Evolutionary conservation across 2,888 invertebrate species (phyloP).

Genomic region (Lordiphosa andalusiaca): DNA sequence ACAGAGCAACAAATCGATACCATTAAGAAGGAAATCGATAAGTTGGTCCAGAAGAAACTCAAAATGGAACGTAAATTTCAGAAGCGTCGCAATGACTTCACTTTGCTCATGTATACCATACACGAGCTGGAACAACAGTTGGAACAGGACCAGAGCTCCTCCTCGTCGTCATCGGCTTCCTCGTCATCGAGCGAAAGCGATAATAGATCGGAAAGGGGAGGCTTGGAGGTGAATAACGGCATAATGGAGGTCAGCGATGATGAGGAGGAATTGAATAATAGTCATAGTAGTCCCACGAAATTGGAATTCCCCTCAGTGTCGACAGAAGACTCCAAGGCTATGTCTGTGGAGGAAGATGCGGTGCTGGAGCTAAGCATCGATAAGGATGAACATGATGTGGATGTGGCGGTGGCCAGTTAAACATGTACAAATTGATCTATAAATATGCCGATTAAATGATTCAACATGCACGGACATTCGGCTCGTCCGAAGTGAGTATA

Average conservation of each 20-base stretch:
- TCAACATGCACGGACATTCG: no score
- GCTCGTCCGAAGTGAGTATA: no score
- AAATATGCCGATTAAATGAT: no score
- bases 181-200: constrained; percentile 41
- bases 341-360: constrained; percentile 76
- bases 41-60: constrained; percentile 86
- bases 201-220: constrained; percentile 36
- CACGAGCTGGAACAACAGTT: constrained; percentile 91
- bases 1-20: constrained; percentile 86
- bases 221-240: constrained; percentile 47
- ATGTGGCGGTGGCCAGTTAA: constrained; percentile 52
- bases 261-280: constrained; percentile 53
- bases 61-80: constrained; percentile 89
- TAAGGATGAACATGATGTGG: constrained; percentile 72
- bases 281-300: constrained; percentile 39
- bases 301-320: constrained; percentile 49
- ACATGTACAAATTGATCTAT: constrained; percentile 3
- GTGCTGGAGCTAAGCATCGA: constrained; percentile 75
- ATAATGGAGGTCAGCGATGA: constrained; percentile 73
- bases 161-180: constrained; percentile 79
- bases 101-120: constrained; percentile 92
- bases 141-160: constrained; percentile 84
- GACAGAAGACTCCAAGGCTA: constrained; percentile 66
- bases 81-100: constrained; percentile 92
- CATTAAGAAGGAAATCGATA: constrained; percentile 87